Percentiles rank a stretch among this genome's conserved stretches.
phyloP scores from a whole-genome alignment of 37 sponge, comb jelly and placozoan species.

The Theonella swinhoei region DNA sequence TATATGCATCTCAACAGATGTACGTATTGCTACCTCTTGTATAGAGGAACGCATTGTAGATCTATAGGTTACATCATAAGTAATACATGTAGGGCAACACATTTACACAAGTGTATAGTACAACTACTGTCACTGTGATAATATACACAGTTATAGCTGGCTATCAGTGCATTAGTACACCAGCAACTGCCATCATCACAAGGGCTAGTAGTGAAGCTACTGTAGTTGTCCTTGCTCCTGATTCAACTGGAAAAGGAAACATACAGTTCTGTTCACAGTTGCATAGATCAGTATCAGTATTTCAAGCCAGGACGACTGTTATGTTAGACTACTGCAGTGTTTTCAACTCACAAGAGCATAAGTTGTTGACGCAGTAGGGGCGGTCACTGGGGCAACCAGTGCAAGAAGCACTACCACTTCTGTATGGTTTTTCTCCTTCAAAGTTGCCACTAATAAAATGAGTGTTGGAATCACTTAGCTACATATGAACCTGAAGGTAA shows the following conservation, averaged over 20 bases:
- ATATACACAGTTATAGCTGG: too few species aligned
- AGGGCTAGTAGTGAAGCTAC: neutral
- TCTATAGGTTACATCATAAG: too few species aligned
- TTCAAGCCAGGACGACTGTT: neutral
- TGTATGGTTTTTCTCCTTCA: constrained; percentile 33
- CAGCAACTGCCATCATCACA: neutral
- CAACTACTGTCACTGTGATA: too few species aligned
- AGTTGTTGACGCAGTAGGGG: constrained; percentile 38
- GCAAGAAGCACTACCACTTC: constrained; percentile 30
- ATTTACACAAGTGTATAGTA: too few species aligned
- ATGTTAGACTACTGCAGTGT: neutral
- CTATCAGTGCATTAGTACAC: too few species aligned
- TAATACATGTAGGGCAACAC: too few species aligned
- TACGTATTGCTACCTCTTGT: too few species aligned
- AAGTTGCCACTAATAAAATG: constrained; percentile 2
- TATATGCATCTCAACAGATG: too few species aligned
- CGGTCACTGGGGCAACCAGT: constrained; percentile 24
- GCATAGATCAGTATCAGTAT: neutral
- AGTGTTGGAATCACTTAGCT: neutral
- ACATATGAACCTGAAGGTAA: neutral
- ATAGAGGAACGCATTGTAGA: too few species aligned
- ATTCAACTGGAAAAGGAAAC: neutral
- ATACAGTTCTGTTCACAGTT: too few species aligned
- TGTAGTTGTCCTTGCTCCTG: neutral
- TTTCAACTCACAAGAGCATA: constrained; percentile 1